A percentile compares a stretch with the other conserved stretches of the same genome.
These are phyloP conservation scores for Cydia amplana DNA, from an alignment of 1,140 invertebrate genomes.

Conservation along the genomic window DNA sequence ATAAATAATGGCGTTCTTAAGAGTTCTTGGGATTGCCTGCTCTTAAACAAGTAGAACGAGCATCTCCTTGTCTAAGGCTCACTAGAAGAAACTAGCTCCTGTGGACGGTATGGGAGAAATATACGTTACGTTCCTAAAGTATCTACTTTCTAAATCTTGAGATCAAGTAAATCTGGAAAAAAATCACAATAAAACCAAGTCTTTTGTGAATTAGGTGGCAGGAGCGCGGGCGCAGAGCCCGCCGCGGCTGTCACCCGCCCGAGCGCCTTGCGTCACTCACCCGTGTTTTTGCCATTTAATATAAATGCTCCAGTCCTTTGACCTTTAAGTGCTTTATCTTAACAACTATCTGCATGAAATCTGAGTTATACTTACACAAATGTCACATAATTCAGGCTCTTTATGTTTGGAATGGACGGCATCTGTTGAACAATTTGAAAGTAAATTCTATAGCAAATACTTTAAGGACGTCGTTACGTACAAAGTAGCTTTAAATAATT, in stretches of 20 bases:
- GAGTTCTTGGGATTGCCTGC: no score
- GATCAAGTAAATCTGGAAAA: not conserved
- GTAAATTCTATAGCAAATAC: conserved; percentile 14
- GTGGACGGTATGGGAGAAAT: no score
- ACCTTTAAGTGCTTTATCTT: conserved; percentile 29
- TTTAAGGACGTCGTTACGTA: not conserved
- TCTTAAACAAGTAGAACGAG: no score
- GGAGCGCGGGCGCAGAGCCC: conserved; percentile 3
- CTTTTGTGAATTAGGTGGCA: not conserved
- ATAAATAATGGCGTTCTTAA: no score
- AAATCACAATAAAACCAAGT: not conserved
- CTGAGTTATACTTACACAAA: conserved; percentile 17
- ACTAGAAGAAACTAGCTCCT: no score
- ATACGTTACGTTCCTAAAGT: no score
- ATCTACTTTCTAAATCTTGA: not conserved
- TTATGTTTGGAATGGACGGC: conserved; percentile 6
- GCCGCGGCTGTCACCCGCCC: conserved; percentile 19
- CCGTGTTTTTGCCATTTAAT: conserved; percentile 32
- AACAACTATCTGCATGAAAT: conserved; percentile 15
- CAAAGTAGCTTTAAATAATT: not conserved
- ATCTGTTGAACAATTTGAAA: conserved; percentile 13
- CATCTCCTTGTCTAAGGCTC: no score
- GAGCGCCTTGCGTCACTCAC: conserved; percentile 30
- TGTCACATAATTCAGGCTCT: conserved; percentile 11
- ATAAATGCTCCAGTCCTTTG: conserved; percentile 29